These are phyloP conservation scores for Rhegmatorhina hoffmannsi DNA, from an alignment of 2,113 vertebrate genomes.

Conservation along the genomic window DNA sequence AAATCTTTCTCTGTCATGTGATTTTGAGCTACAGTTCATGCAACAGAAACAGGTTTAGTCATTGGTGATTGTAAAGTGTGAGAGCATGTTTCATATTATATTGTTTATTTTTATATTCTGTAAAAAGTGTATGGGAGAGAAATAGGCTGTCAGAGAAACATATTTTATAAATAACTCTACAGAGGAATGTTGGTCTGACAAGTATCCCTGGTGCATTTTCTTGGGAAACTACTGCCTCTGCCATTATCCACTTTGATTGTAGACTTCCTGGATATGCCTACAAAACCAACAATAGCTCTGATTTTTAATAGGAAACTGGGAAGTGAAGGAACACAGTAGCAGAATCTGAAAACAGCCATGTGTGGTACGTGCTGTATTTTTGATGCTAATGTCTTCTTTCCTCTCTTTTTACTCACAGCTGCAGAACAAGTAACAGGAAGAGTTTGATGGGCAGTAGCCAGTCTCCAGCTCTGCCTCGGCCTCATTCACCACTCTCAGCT, in stretches of 20 bases:
- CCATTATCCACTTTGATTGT: neutral
- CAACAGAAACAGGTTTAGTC: slow-evolving; percentile 25
- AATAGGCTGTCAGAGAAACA: neutral
- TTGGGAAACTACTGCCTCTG: neutral
- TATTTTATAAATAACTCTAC: neutral
- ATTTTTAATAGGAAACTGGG: neutral
- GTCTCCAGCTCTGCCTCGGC: slow-evolving; percentile 88
- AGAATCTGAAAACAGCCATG: neutral
- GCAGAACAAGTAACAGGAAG: slow-evolving; percentile 96
- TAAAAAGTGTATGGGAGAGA: neutral
- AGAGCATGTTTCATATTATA: slow-evolving; percentile 1
- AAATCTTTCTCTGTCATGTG: slow-evolving; percentile 31
- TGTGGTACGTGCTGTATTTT: neutral
- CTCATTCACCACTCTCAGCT: slow-evolving; percentile 94
- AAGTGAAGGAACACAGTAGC: neutral
- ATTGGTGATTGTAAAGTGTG: neutral
- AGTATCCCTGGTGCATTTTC: neutral
- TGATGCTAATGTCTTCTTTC: neutral
- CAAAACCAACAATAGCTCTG: neutral
- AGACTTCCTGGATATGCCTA: slow-evolving; percentile 6
- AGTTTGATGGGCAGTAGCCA: slow-evolving; percentile 94
- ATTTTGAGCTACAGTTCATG: slow-evolving; percentile 52
- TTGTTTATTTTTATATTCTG: neutral
- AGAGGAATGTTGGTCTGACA: neutral
- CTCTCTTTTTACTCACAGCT: slow-evolving; percentile 76